phyloP scores from a whole-genome alignment of 2,113 vertebrate genomes.

The Gracilinanus agilis region DNA sequence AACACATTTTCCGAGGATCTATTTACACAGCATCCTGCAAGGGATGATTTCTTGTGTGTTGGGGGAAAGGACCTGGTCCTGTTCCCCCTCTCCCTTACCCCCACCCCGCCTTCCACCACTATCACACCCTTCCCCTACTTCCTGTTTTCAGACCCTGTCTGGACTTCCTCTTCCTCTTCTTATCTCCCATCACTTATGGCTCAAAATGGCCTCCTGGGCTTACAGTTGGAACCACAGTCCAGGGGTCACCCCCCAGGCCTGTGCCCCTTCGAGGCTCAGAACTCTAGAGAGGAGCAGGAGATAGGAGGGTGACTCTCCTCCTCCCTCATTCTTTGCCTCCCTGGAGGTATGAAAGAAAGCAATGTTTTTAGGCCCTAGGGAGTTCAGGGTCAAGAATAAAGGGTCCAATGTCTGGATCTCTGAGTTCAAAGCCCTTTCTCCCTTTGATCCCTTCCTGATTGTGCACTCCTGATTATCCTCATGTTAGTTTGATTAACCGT shows the following conservation, averaged over 20 bases:
- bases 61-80: neutral
- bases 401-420: neutral
- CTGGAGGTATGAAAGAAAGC: neutral
- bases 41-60: neutral
- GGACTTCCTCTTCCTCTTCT: conserved; percentile 86
- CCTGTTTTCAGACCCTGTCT: conserved; percentile 84
- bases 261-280: neutral
- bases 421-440: neutral
- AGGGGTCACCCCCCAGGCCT: neutral
- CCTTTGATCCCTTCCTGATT: neutral
- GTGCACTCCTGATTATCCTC: neutral
- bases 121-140: conserved; percentile 68
- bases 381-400: neutral
- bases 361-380: neutral
- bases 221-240: conserved; percentile 82
- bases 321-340: neutral
- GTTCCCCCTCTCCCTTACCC: neutral
- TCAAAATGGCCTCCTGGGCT: conserved; percentile 78
- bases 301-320: neutral
- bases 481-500: neutral
- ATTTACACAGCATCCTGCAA: neutral
- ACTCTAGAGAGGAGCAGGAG: neutral
- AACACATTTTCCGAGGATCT: neutral
- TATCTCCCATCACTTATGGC: conserved; percentile 83
- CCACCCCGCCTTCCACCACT: neutral